phyloP scores from a whole-genome alignment of 2,888 invertebrate species.

The Cephalotes varians region DNA sequence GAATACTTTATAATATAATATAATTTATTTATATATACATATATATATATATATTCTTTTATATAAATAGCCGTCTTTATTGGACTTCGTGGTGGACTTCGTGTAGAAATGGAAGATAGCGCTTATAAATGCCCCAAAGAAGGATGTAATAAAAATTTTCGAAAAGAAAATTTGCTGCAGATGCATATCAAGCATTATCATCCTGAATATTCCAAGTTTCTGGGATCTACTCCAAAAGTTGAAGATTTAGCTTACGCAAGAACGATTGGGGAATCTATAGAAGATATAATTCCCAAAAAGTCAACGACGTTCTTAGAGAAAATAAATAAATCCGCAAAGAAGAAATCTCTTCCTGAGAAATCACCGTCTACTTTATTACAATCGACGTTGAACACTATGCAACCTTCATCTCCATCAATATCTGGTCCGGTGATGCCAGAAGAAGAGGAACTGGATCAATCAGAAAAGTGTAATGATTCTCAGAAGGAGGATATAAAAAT shows the following conservation, averaged over 20 bases:
- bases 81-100: conserved; percentile 77
- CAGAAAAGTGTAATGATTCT: conserved; percentile 67
- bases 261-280: conserved; percentile 89
- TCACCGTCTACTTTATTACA: conserved; percentile 46
- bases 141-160: conserved; percentile 95
- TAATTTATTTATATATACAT: conserved; percentile 74
- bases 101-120: conserved; percentile 90
- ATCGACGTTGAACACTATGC: conserved; percentile 40
- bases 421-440: conserved; percentile 55
- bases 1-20: neutral
- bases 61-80: conserved; percentile 86
- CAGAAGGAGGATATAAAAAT: conserved; percentile 76
- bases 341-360: conserved; percentile 68
- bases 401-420: conserved; percentile 65
- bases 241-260: conserved; percentile 94
- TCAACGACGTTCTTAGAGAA: conserved; percentile 84
- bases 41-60: no score
- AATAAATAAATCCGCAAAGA: conserved; percentile 80
- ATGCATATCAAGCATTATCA: conserved; percentile 99
- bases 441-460: conserved; percentile 70
- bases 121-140: conserved; percentile 91
- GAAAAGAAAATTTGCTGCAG: conserved; percentile 95
- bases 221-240: conserved; percentile 94
- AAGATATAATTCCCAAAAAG: conserved; percentile 84
- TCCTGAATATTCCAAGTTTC: conserved; percentile 91